Evolutionary conservation across 2,113 vertebrate genomes (phyloP).

Genomic region (Mugil cephalus): DNA sequence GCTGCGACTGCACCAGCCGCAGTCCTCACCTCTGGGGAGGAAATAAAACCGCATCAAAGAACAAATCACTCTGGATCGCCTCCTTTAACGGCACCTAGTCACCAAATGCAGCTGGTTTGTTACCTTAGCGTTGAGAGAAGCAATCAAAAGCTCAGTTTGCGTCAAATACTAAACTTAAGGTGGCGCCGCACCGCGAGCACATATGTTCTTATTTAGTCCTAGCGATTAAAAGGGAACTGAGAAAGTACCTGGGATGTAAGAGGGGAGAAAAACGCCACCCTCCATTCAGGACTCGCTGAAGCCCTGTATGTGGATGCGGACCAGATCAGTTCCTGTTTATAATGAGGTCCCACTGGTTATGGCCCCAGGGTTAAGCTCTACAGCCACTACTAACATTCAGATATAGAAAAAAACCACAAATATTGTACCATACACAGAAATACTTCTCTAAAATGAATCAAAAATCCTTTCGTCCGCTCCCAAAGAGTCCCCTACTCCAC

Average conservation of each 20-base stretch:
- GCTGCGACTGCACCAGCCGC: conserved; percentile 18
- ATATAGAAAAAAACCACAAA: conserved; percentile 71
- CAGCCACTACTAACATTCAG: conserved; percentile 74
- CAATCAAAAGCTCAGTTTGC: conserved; percentile 44
- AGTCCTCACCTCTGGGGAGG: conserved; percentile 21
- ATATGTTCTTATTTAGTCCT: conserved; percentile 45
- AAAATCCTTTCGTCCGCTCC: conserved; percentile 41
- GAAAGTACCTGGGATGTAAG: conserved; percentile 47
- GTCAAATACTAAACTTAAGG: conserved; percentile 39
- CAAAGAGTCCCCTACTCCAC: background rate
- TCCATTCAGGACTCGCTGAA: conserved; percentile 41
- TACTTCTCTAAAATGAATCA: conserved; percentile 58
- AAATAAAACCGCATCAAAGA: conserved; percentile 49
- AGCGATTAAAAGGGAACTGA: conserved; percentile 36
- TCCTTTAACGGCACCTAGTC: conserved; percentile 51
- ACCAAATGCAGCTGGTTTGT: conserved; percentile 40
- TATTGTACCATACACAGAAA: conserved; percentile 67
- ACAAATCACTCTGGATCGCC: conserved; percentile 37
- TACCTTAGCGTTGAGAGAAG: conserved; percentile 35
- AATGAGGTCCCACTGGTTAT: conserved; percentile 54
- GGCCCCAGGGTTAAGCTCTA: conserved; percentile 57
- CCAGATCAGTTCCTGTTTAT: conserved; percentile 53
- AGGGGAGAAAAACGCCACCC: conserved; percentile 22
- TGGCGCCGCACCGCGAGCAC: conserved; percentile 48
- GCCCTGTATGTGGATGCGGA: conserved; percentile 48